A percentile compares a stretch with the other conserved stretches of the same genome.
Conservation (phyloP, 2,113 vertebrate species). For the Dendrocopos noguchii region DNA sequence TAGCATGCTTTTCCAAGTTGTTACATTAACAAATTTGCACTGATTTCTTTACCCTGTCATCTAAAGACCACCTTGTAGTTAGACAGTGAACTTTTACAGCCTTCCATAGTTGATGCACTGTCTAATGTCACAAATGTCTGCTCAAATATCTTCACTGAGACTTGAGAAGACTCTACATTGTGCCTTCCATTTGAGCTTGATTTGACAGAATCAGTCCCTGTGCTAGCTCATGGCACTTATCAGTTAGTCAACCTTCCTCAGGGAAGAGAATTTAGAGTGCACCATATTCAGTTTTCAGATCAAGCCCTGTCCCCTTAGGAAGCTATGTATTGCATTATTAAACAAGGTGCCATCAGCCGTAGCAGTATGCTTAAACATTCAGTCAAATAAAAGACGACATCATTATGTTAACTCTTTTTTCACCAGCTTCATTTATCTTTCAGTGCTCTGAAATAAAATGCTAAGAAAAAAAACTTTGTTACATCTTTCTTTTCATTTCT, state of each 20-base stretch:
- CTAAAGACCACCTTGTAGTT: constrained; percentile 82
- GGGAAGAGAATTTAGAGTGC: constrained; percentile 83
- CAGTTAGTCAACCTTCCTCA: constrained; percentile 83
- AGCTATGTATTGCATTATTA: constrained; percentile 82
- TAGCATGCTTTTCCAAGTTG: constrained; percentile 83
- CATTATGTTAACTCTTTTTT: constrained; percentile 74
- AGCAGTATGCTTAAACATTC: constrained; percentile 82
- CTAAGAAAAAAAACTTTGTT: constrained; percentile 5
- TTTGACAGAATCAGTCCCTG: constrained; percentile 85
- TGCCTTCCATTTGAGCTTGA: constrained; percentile 83
- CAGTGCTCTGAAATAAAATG: not conserved
- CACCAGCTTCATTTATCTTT: constrained; percentile 30
- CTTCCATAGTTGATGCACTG: constrained; percentile 79
- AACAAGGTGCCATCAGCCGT: constrained; percentile 81
- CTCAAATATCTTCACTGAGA: constrained; percentile 82
- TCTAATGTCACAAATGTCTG: constrained; percentile 91
- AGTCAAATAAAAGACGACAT: constrained; percentile 76
- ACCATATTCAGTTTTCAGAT: constrained; percentile 84
- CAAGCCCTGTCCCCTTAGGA: constrained; percentile 82
- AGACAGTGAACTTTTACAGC: constrained; percentile 80
- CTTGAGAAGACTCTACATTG: constrained; percentile 80
- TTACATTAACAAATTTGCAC: constrained; percentile 87
- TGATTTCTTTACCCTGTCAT: constrained; percentile 83
- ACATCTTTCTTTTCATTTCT: not conserved
- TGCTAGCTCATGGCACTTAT: constrained; percentile 86